These are phyloP conservation scores for Leucopsar rothschildi DNA, from an alignment of 2,113 vertebrate species.

Conservation along the genomic window DNA sequence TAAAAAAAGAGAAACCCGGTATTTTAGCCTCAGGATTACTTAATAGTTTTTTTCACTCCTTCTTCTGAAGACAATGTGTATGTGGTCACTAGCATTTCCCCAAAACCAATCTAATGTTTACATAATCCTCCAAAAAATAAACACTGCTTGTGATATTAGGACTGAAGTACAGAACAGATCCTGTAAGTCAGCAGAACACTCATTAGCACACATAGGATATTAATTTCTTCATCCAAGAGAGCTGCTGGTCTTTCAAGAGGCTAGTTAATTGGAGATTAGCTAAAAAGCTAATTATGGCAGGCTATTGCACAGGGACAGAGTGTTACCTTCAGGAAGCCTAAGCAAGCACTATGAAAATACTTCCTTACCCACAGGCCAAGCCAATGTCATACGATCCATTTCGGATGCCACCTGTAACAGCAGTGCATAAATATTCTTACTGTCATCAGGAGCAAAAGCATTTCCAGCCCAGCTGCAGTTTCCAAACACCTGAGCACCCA, in stretches of 20 bases:
- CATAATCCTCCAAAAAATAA: neutral
- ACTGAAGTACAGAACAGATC: neutral
- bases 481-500: neutral
- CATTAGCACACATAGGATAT: neutral
- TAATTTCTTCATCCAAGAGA: neutral
- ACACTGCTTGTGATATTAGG: neutral
- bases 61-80: neutral
- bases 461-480: neutral
- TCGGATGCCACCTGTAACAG: slow-evolving; percentile 88
- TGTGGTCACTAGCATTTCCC: neutral
- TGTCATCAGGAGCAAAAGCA: neutral
- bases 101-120: neutral
- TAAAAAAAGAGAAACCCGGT: neutral
- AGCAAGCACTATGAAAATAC: neutral
- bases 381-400: slow-evolving; percentile 88
- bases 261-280: neutral
- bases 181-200: neutral
- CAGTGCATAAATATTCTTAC: slow-evolving; percentile 22
- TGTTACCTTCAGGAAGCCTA: neutral
- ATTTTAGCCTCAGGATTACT: neutral
- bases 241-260: neutral
- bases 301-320: neutral
- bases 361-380: slow-evolving; percentile 91
- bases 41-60: neutral
- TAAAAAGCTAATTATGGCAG: neutral